Evolutionary conservation across 2,888 invertebrate species (phyloP).

Genomic region (Cantharis rufa): DNA sequence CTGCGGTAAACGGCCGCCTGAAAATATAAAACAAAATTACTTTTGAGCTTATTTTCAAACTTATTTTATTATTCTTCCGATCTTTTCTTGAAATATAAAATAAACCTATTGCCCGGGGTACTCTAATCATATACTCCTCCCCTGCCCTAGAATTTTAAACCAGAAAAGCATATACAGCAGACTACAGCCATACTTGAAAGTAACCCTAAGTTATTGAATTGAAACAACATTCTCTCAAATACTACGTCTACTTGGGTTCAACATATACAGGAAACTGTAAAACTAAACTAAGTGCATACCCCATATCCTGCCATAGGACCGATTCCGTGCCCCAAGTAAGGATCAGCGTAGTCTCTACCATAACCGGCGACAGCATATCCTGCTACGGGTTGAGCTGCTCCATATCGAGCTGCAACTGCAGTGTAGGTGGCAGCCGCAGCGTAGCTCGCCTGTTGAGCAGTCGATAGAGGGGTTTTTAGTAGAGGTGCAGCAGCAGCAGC

Average conservation of each 20-base stretch:
- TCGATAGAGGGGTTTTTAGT: constrained; percentile 81
- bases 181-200: background rate
- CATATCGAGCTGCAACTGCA: constrained; percentile 82
- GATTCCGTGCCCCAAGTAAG: constrained; percentile 92
- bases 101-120: background rate
- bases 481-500: constrained; percentile 78
- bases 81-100: too few species aligned
- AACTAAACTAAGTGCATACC: constrained; percentile 63
- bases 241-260: background rate
- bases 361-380: constrained; percentile 78
- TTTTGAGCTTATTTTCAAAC: too few species aligned
- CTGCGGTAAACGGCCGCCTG: constrained; percentile 93
- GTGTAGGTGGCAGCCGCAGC: constrained; percentile 87
- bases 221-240: background rate
- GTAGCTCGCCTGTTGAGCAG: constrained; percentile 85
- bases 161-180: background rate
- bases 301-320: constrained; percentile 97
- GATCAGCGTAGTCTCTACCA: constrained; percentile 90
- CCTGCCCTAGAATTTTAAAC: background rate
- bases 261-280: too few species aligned
- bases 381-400: constrained; percentile 74
- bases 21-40: constrained; percentile 43
- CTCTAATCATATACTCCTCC: background rate
- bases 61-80: too few species aligned
- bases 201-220: background rate